Base-by-base conservation (phyloP, 1,140 invertebrate genomes). In the Pollicipes pollicipes region DNA sequence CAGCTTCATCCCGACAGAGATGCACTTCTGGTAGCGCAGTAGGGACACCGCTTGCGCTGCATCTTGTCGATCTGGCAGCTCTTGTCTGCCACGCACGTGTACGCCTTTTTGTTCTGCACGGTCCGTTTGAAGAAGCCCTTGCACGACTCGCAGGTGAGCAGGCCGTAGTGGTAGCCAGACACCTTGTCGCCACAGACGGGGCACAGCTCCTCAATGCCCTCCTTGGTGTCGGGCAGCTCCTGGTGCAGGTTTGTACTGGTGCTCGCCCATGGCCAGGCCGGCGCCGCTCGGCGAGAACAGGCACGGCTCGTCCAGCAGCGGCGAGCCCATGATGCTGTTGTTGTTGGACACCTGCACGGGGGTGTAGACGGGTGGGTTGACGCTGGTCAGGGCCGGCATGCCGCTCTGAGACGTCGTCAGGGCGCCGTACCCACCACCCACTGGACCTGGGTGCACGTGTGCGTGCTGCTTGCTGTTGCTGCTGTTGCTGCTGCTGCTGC, bases 71-170 rank as follows among this genome's bases (percentile, higher is more conserved):
- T 98, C 82, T 96, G 93, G 85, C 96, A 98, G 78, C 87, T 89
- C 73, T 95, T 84, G 79, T 98, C 96, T 68, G 97, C 95, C 45
- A 97, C 94, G 80, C 95, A 97, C 70, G 93, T 94, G 83, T 96
- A 95, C 70, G 97, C 91, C 83, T 99, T 99, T 83, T 98, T 98
- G 82, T 99, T 99, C 82, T 99, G 97, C 73, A 99, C 97, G 78
- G 97, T 99, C 76, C 97, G 86, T 82, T 99, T 99, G 85, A 99
- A 99, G 84, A 99, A 99, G 69, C 97, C 97, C 81, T 99, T 99
- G 83, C 97, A 99, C 73, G 93, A 97, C 81, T 99, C 97, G 83
- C 97, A 99, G 66, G 97, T 99, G 71, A 99, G 87, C 67, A 99
- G 86, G 67, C 97, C 97, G 82, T 99, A 99, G 81, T 99, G 97